A percentile compares a stretch with the other conserved stretches of the same genome.
Evolutionary conservation across 2,888 invertebrate species (phyloP).

Genomic region (Ornithoptera priamus): DNA sequence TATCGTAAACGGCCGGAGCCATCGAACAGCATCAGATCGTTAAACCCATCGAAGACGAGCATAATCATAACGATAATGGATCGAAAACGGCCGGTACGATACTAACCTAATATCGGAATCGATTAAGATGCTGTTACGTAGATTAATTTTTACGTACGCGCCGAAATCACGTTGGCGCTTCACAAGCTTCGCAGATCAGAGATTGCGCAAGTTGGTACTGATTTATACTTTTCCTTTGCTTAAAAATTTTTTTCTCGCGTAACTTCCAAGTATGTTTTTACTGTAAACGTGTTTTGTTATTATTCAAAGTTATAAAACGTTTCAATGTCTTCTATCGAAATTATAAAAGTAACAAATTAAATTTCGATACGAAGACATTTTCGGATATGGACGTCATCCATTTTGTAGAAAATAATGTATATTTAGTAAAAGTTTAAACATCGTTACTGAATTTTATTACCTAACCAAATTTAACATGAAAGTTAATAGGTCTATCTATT

Average conservation of each 20-base stretch:
- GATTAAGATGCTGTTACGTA: slow-evolving; percentile 37
- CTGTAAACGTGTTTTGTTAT: not conserved
- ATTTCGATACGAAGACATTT: no score
- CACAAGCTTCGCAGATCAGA: slow-evolving; percentile 27
- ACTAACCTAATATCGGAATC: slow-evolving; percentile 41
- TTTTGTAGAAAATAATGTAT: no score
- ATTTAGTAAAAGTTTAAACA: no score
- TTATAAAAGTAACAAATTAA: no score
- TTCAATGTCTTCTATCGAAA: not conserved
- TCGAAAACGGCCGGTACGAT: slow-evolving; percentile 40
- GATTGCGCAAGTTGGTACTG: slow-evolving; percentile 10
- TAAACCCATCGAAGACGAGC: slow-evolving; percentile 20
- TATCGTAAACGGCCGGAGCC: not conserved
- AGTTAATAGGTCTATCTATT: no score
- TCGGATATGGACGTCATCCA: no score
- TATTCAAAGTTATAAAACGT: not conserved
- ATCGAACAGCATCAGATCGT: not conserved
- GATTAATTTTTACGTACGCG: slow-evolving; percentile 38
- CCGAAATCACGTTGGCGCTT: slow-evolving; percentile 26
- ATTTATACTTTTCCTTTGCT: slow-evolving; percentile 8
- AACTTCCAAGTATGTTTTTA: not conserved
- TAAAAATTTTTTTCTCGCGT: not conserved
- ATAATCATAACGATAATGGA: slow-evolving; percentile 42
- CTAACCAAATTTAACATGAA: no score
- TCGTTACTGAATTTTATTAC: no score